A percentile compares a stretch with the other conserved stretches of the same genome.
These are phyloP conservation scores for Agapornis canus DNA, from an alignment of 2,797 vertebrate genomes.

Conservation along the genomic window DNA sequence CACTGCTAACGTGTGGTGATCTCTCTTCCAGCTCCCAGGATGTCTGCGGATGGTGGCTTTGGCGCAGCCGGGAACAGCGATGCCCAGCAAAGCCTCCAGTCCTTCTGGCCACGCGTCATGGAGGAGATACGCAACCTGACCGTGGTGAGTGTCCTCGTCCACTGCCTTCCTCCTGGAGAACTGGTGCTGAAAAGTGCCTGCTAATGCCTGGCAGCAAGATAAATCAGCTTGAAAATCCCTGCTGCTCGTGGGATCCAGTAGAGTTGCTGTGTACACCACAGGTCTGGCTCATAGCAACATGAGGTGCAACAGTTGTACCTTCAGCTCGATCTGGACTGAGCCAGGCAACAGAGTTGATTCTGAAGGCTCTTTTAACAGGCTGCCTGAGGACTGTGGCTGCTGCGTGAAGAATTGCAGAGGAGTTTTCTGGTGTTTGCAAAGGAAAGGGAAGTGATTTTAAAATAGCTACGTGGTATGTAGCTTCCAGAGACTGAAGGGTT, in stretches of 20 bases:
- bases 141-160: slow-evolving; percentile 79
- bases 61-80: slow-evolving; percentile 86
- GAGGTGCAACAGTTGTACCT: too few species aligned
- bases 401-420: not conserved
- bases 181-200: too few species aligned
- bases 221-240: not conserved
- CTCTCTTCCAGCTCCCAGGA: slow-evolving; percentile 74
- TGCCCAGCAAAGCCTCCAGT: slow-evolving; percentile 96
- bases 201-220: not conserved
- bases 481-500: not conserved
- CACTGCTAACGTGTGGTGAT: fast-evolving
- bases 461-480: not conserved
- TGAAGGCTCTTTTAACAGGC: not conserved
- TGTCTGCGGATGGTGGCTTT: slow-evolving; percentile 91
- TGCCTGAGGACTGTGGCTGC: not conserved
- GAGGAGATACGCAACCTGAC: slow-evolving; percentile 97
- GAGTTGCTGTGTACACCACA: not conserved
- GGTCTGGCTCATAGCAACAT: not conserved
- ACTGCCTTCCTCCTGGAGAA: not conserved
- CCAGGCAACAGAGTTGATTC: fast-evolving
- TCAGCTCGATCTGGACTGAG: not conserved
- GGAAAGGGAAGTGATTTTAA: not conserved
- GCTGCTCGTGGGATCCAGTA: not conserved
- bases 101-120: slow-evolving; percentile 98
- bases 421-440: not conserved